Percentiles rank a stretch among this genome's conserved stretches.
These are phyloP conservation scores for Hyaena hyaena DNA, from an alignment of 2,113 vertebrate species.

Conservation along the genomic window DNA sequence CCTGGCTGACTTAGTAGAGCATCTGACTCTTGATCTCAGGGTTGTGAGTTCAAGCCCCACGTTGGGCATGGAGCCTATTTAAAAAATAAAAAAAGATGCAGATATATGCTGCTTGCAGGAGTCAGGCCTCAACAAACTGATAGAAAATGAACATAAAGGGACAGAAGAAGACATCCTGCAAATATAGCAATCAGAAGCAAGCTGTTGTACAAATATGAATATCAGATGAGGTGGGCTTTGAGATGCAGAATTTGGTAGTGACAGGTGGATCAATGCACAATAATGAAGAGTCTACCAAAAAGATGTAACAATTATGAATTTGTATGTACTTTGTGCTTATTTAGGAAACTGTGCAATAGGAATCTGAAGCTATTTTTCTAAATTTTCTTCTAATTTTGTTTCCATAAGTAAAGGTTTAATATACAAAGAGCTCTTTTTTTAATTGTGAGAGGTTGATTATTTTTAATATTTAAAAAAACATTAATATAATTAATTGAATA, in stretches of 20 bases:
- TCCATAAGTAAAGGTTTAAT: neutral
- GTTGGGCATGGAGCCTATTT: too few relatives aligned
- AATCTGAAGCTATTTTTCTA: neutral
- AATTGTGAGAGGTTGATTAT: neutral
- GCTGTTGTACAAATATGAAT: neutral
- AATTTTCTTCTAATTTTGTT: slow-evolving; percentile 14
- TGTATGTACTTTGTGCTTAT: neutral
- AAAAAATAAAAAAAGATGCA: neutral
- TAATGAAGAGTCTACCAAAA: neutral
- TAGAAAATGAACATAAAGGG: neutral
- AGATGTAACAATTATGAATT: neutral
- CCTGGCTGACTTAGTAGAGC: too few relatives aligned
- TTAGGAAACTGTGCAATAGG: neutral
- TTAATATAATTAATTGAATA: neutral
- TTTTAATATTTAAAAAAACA: neutral
- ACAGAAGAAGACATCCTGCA: neutral
- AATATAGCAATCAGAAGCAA: neutral
- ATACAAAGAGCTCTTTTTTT: neutral
- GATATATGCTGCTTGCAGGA: neutral
- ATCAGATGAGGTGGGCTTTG: neutral
- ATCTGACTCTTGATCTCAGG: too few relatives aligned
- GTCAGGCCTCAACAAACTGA: neutral
- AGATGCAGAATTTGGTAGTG: neutral
- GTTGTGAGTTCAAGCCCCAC: too few relatives aligned
- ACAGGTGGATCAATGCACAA: neutral